A percentile compares a stretch with the other conserved stretches of the same genome.
These are phyloP conservation scores for Danio jaintianensis DNA, from an alignment of 2,797 vertebrate species.

Conservation along the genomic window DNA sequence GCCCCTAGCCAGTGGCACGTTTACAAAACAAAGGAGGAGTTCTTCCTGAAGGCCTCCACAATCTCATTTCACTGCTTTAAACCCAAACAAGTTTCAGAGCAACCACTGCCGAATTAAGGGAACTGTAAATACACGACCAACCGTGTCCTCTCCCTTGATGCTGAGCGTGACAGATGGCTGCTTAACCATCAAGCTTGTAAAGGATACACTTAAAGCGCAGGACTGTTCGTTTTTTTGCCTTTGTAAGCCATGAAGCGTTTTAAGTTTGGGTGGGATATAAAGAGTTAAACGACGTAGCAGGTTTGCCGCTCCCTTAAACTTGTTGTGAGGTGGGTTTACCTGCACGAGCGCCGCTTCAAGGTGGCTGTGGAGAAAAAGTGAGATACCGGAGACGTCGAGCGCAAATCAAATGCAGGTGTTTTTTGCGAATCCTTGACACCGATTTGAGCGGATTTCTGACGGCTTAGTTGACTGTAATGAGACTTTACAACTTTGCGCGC, in stretches of 20 bases:
- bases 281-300: constrained; percentile 18
- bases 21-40: constrained; percentile 63
- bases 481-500: not conserved
- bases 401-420: constrained; percentile 3
- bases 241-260: not conserved
- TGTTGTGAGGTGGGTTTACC: constrained; percentile 22
- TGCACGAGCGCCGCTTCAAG: not conserved
- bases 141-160: not conserved
- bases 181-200: not conserved
- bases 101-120: not conserved
- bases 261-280: constrained; percentile 1
- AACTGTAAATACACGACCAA: not conserved
- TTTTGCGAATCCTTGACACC: not conserved
- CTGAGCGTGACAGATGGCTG: not conserved
- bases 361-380: not conserved
- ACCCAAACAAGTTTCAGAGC: constrained; percentile 34
- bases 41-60: constrained; percentile 51
- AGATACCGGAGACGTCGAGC: not conserved
- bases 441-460: not conserved
- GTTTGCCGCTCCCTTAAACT: constrained; percentile 1
- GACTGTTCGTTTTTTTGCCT: not conserved
- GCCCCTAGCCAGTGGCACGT: constrained; percentile 36
- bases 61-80: constrained; percentile 39
- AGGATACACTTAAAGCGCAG: not conserved
- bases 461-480: not conserved